These are phyloP conservation scores for Phyto melanocephala DNA, from an alignment of 2,888 invertebrate genomes.

Conservation along the genomic window DNA sequence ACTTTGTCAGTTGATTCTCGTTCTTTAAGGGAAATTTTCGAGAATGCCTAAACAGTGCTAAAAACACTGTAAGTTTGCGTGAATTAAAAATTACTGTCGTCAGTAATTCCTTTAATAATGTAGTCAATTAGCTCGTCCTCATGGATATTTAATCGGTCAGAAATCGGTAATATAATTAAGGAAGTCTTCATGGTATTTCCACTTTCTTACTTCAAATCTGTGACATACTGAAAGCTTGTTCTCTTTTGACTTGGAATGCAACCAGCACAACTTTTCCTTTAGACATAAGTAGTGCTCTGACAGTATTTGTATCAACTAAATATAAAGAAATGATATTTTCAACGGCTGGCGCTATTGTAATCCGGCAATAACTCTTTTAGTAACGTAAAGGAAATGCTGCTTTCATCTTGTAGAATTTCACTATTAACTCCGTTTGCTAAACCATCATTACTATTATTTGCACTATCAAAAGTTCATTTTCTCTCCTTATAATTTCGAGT, in stretches of 20 bases:
- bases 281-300: constrained; percentile 2
- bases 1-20: neutral
- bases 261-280: constrained; percentile 51
- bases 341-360: constrained; percentile 12
- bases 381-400: neutral
- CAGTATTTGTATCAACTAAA: neutral
- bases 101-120: neutral
- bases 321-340: neutral
- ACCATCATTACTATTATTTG: no score
- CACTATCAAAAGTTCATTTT: neutral
- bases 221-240: neutral
- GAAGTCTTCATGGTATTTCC: neutral
- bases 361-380: constrained; percentile 25
- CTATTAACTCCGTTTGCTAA: neutral
- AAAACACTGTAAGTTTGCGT: neutral
- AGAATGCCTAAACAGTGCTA: neutral
- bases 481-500: no score
- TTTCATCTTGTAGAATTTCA: neutral
- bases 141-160: neutral
- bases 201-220: neutral
- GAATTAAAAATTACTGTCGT: neutral
- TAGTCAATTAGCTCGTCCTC: neutral
- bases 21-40: neutral
- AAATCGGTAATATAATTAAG: neutral
- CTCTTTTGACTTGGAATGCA: constrained; percentile 20